Evolutionary conservation across 2,113 vertebrate genomes (phyloP).

Genomic region (Redunca redunca): DNA sequence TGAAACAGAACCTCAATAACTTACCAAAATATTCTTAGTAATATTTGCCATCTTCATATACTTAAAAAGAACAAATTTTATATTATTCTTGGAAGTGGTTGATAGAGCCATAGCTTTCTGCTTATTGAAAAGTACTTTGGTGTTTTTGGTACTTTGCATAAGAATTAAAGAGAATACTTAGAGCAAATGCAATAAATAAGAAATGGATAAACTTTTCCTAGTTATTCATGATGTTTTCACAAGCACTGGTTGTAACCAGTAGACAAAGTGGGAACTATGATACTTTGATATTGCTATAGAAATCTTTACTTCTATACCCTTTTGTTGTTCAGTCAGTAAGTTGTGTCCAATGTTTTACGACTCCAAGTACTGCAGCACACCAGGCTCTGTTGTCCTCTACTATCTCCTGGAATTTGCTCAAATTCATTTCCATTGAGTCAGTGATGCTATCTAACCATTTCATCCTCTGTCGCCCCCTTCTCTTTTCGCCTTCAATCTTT

Average conservation of each 20-base stretch:
- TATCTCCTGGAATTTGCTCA: neutral
- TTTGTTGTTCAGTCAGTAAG: neutral
- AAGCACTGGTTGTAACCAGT: neutral
- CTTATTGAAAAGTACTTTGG: neutral
- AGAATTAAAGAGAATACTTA: conserved; percentile 14
- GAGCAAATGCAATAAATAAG: neutral
- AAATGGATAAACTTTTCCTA: neutral
- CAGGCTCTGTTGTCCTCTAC: neutral
- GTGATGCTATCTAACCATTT: neutral
- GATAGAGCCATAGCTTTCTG: neutral
- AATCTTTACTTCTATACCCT: neutral
- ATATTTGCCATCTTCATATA: neutral
- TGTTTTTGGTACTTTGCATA: neutral
- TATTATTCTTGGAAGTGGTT: neutral
- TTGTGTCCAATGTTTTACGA: neutral
- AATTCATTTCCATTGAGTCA: neutral
- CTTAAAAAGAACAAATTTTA: neutral
- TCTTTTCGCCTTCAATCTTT: neutral
- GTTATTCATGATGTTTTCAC: neutral
- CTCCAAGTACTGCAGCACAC: neutral
- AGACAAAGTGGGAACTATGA: neutral
- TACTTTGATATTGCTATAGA: neutral
- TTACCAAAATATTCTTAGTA: neutral
- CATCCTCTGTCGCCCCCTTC: neutral
- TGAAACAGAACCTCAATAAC: conserved; percentile 25